These are phyloP conservation scores for Drosophila lini DNA, from an alignment of 1,140 invertebrate species.

Conservation along the genomic window DNA sequence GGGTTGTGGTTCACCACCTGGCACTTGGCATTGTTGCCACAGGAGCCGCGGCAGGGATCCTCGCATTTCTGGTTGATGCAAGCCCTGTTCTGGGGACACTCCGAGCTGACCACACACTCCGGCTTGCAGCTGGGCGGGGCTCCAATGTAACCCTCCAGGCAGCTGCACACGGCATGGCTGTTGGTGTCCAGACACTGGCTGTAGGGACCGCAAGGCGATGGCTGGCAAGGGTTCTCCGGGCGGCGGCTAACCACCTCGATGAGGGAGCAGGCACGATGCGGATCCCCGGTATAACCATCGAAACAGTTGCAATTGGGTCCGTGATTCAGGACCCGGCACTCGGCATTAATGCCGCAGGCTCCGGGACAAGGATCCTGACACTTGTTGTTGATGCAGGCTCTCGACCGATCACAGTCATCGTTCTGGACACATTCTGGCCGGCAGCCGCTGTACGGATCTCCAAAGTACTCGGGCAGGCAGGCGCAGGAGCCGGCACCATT, in stretches of 20 bases:
- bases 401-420: slow-evolving; percentile 88
- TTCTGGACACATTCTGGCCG: slow-evolving; percentile 91
- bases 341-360: slow-evolving; percentile 88
- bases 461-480: slow-evolving; percentile 90
- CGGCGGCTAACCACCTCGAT: slow-evolving; percentile 80
- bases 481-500: slow-evolving; percentile 91
- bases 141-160: slow-evolving; percentile 90
- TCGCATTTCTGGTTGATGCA: slow-evolving; percentile 92
- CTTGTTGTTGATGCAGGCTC: slow-evolving; percentile 89
- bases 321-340: slow-evolving; percentile 89
- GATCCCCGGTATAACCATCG: slow-evolving; percentile 91
- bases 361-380: slow-evolving; percentile 90
- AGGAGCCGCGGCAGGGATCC: slow-evolving; percentile 92
- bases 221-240: slow-evolving; percentile 88
- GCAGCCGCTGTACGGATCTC: slow-evolving; percentile 90
- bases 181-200: slow-evolving; percentile 87
- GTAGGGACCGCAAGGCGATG: slow-evolving; percentile 93
- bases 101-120: slow-evolving; percentile 92
- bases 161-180: slow-evolving; percentile 93
- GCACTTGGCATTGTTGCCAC: slow-evolving; percentile 92
- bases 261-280: slow-evolving; percentile 83
- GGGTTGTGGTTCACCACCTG: slow-evolving; percentile 94
- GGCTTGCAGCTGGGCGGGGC: slow-evolving; percentile 91
- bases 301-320: slow-evolving; percentile 91
- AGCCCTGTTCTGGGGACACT: slow-evolving; percentile 92